Percentiles rank a stretch among this genome's conserved stretches.
phyloP scores from a whole-genome alignment of 2,113 vertebrate species.

The Erinaceus europaeus region DNA sequence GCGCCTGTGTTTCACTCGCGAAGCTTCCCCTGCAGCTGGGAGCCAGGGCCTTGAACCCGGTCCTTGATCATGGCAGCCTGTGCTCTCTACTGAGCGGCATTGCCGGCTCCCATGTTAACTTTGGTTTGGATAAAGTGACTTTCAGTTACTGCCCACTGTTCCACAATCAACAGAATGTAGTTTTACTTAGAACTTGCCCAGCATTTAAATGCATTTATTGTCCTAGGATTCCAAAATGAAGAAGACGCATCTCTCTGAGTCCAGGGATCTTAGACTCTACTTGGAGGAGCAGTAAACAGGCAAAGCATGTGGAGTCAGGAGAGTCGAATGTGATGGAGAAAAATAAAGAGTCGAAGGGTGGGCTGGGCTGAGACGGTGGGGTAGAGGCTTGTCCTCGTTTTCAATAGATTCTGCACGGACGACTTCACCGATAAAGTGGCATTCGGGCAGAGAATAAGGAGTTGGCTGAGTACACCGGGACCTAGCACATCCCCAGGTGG shows the following conservation, averaged over 20 bases:
- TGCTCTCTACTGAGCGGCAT: no score
- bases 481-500: neutral
- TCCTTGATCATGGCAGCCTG: no score
- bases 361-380: no score
- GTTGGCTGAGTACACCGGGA: neutral
- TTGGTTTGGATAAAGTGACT: no score
- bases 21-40: no score
- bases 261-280: neutral
- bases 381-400: neutral
- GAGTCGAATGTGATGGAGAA: neutral
- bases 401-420: neutral
- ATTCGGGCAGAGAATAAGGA: neutral
- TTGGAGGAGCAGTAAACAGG: neutral
- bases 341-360: no score
- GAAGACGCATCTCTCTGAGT: neutral
- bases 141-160: neutral
- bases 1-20: no score
- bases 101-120: no score
- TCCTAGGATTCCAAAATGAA: neutral
- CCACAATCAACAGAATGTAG: neutral
- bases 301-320: neutral
- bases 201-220: accelerated
- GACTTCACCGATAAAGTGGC: neutral
- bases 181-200: neutral
- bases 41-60: no score